These are phyloP conservation scores for Andricus curvator DNA, from an alignment of 2,888 invertebrate species.

Conservation along the genomic window DNA sequence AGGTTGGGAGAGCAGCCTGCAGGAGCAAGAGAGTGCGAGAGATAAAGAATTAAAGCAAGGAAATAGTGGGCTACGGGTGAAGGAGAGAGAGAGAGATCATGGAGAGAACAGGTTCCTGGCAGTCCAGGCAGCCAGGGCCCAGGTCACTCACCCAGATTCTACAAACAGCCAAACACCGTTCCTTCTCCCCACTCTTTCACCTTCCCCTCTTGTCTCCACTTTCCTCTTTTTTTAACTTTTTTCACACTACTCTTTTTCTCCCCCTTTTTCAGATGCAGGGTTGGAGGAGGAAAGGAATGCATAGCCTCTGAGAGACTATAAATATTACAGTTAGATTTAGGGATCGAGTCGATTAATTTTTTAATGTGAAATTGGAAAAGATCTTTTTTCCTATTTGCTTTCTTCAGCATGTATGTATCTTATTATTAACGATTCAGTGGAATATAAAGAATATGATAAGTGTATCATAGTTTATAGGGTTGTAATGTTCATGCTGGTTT, in stretches of 20 bases:
- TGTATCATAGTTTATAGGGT: background rate
- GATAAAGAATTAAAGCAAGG: slow-evolving; percentile 46
- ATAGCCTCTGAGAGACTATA: slow-evolving; percentile 16
- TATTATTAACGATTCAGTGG: background rate
- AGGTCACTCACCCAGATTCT: slow-evolving; percentile 77
- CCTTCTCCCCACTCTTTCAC: slow-evolving; percentile 55
- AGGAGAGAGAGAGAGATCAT: slow-evolving; percentile 56
- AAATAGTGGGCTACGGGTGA: slow-evolving; percentile 2
- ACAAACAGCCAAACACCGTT: slow-evolving; percentile 70
- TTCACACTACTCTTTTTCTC: slow-evolving; percentile 43
- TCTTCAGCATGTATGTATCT: slow-evolving; percentile 4
- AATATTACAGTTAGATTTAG: slow-evolving; percentile 37
- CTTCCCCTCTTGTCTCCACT: slow-evolving; percentile 42
- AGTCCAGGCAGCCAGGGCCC: slow-evolving; percentile 66
- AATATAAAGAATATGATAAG: background rate
- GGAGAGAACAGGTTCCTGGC: slow-evolving; percentile 72
- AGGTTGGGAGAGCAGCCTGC: slow-evolving; percentile 42
- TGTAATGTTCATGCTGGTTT: background rate
- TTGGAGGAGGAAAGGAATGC: slow-evolving; percentile 34
- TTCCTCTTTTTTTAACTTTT: slow-evolving; percentile 45
- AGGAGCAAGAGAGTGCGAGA: slow-evolving; percentile 46
- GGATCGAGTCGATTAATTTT: slow-evolving; percentile 19
- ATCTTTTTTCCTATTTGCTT: background rate
- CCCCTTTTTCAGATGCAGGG: slow-evolving; percentile 27
- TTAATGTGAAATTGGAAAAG: slow-evolving; percentile 2